Evolutionary conservation across 2,797 vertebrate species (phyloP).

Genomic region (Tokudaia muenninki): DNA sequence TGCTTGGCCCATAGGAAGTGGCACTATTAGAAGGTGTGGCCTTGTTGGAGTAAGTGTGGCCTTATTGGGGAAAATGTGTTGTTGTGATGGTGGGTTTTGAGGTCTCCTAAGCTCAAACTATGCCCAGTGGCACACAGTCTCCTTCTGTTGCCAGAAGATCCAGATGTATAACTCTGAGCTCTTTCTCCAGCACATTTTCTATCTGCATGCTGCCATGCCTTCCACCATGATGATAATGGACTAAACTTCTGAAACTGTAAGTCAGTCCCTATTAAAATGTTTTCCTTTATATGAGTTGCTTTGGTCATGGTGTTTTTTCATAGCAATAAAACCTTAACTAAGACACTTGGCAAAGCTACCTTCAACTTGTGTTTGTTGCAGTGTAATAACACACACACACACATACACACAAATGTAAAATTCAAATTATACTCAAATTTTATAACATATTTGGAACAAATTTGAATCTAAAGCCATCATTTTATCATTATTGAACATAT

Average conservation of each 20-base stretch:
- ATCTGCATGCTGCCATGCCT: background rate
- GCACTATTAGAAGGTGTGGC: background rate
- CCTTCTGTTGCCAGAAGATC: background rate
- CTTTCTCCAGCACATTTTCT: background rate
- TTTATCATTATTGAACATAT: background rate
- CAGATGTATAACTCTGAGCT: background rate
- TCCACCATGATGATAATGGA: background rate
- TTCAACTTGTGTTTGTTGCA: background rate
- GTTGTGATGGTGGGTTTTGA: no score
- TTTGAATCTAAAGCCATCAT: conserved; percentile 43
- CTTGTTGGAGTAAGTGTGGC: no score
- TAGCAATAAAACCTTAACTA: background rate
- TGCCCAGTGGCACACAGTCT: no score
- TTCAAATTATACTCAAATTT: conserved; percentile 8
- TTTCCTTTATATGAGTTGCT: background rate
- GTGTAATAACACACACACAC: background rate
- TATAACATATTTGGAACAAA: background rate
- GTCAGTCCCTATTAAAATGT: background rate
- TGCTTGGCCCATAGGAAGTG: background rate
- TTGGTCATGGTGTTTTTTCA: background rate
- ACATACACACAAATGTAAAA: background rate
- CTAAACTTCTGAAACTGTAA: background rate
- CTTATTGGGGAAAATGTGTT: no score
- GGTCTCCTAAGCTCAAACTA: no score
- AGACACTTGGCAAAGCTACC: background rate